A percentile compares a stretch with the other conserved stretches of the same genome.
Evolutionary conservation across 2,888 invertebrate species (phyloP).

Genomic region (Hartigia nigra): DNA sequence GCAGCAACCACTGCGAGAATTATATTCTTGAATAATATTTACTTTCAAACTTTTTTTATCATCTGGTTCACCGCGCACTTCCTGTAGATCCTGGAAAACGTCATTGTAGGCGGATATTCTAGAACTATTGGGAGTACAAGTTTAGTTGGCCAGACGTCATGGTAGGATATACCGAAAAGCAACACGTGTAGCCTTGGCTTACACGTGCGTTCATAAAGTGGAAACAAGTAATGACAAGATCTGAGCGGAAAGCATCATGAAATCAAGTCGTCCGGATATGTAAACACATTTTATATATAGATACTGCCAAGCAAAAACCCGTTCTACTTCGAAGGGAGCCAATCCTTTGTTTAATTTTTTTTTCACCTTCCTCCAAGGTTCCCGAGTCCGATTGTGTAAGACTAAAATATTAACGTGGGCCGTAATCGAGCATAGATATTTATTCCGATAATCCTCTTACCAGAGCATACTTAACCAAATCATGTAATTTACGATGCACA

Average conservation of each 20-base stretch:
- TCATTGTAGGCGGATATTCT: not conserved
- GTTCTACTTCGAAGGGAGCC: not conserved
- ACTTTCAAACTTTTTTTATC: not conserved
- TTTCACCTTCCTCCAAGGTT: not conserved
- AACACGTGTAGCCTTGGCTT: slow-evolving; percentile 27
- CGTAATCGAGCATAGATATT: not conserved
- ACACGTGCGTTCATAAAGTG: slow-evolving; percentile 20
- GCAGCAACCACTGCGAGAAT: not conserved
- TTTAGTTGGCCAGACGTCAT: not conserved
- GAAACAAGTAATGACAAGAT: not conserved
- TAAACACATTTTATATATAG: not conserved
- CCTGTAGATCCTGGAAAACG: not conserved
- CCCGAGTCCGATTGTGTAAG: not conserved
- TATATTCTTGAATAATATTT: not conserved
- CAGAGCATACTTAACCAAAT: not conserved
- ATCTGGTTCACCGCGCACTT: not conserved
- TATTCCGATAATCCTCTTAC: not conserved
- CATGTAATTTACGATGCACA: not conserved
- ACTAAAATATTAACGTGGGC: not conserved
- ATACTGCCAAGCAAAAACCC: not conserved
- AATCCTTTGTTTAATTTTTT: not conserved
- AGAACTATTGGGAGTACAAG: not conserved
- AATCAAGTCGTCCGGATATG: not conserved
- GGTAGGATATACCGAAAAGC: not conserved
- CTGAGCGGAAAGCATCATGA: not conserved